phyloP scores from a whole-genome alignment of 2,797 vertebrate genomes.

The Oreonectes daqikongensis region DNA sequence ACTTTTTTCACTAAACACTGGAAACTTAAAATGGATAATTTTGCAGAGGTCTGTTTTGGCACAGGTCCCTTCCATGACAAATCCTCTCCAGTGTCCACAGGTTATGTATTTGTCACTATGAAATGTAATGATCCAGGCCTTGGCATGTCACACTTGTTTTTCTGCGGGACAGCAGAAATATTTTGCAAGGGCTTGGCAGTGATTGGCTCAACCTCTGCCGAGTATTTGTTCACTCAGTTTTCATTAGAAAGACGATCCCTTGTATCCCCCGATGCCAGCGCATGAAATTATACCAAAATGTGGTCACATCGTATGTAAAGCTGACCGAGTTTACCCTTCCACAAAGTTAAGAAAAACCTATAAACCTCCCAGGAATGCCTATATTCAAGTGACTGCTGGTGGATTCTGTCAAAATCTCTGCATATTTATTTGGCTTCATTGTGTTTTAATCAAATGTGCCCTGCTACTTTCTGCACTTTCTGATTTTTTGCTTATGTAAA shows the following conservation, averaged over 20 bases:
- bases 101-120: slow-evolving; percentile 62
- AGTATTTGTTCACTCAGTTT: slow-evolving; percentile 35
- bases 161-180: slow-evolving; percentile 38
- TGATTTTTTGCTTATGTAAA: slow-evolving; percentile 46
- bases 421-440: slow-evolving; percentile 58
- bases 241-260: slow-evolving; percentile 56
- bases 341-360: slow-evolving; percentile 45
- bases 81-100: slow-evolving; percentile 64
- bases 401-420: slow-evolving; percentile 33
- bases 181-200: slow-evolving; percentile 60
- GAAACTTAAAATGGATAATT: slow-evolving; percentile 40
- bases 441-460: slow-evolving; percentile 44
- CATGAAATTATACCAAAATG: slow-evolving; percentile 59
- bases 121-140: slow-evolving; percentile 48
- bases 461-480: slow-evolving; percentile 15
- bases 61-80: slow-evolving; percentile 37
- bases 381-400: slow-evolving; percentile 42
- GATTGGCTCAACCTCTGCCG: slow-evolving; percentile 31
- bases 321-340: slow-evolving; percentile 23
- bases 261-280: slow-evolving; percentile 31
- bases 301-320: slow-evolving; percentile 46
- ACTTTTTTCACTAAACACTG: slow-evolving; percentile 34
- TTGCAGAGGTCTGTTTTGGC: slow-evolving; percentile 53
- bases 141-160: slow-evolving; percentile 65
- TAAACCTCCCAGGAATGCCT: slow-evolving; percentile 51